phyloP scores from a whole-genome alignment of 2,888 invertebrate genomes.

The Monoplex corrugatus region DNA sequence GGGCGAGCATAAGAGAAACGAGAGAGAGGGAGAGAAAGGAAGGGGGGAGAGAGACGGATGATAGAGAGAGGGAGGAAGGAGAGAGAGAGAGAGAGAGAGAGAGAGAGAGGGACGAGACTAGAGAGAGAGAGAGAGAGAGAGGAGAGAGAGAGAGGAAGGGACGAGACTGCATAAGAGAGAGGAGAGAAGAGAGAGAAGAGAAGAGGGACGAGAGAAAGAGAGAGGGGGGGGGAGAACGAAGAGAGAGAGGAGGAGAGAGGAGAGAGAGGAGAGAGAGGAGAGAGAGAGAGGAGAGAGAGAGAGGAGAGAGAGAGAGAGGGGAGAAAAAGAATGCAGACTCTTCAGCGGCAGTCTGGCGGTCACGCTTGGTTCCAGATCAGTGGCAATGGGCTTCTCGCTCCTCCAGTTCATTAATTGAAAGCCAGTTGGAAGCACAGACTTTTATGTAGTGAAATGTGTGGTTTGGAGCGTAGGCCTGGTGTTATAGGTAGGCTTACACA shows the following conservation, averaged over 20 bases:
- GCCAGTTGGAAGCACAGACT: no score
- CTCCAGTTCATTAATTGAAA: no score
- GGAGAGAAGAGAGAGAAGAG: background rate
- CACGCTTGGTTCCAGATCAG: background rate
- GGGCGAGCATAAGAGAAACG: no score
- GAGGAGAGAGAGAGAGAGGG: constrained; percentile 45
- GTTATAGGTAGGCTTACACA: background rate
- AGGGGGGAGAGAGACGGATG: no score
- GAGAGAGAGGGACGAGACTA: no score
- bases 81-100: no score
- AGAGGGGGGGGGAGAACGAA: background rate
- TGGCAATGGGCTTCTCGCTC: no score
- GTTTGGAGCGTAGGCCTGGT: no score
- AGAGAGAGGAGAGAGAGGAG: constrained; percentile 45
- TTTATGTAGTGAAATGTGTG: no score
- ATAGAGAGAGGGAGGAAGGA: no score
- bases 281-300: background rate
- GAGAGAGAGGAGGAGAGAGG: constrained; percentile 48
- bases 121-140: constrained; percentile 16
- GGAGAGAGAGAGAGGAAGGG: background rate
- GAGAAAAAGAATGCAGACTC: background rate
- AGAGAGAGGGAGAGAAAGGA: no score
- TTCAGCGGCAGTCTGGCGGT: background rate
- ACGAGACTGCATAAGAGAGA: background rate
- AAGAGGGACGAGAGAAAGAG: background rate